Evolutionary conservation across 2,888 invertebrate genomes (phyloP).

Genomic region (Lagria hirta): DNA sequence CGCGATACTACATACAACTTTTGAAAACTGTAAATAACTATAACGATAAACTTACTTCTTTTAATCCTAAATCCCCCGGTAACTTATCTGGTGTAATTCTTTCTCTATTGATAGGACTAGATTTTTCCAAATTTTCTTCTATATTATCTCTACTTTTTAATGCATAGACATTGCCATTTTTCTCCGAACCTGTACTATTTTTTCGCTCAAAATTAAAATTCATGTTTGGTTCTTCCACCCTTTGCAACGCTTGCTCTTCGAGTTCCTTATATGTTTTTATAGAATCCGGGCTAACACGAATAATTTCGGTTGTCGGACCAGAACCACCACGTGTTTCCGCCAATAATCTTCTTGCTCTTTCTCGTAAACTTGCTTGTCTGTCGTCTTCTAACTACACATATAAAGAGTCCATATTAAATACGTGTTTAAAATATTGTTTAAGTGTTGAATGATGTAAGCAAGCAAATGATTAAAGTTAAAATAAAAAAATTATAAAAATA

Average conservation of each 20-base stretch:
- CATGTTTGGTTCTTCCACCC: constrained; percentile 32
- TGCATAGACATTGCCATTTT: constrained; percentile 57
- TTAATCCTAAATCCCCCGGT: constrained; percentile 58
- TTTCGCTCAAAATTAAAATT: constrained; percentile 34
- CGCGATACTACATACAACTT: constrained; percentile 5
- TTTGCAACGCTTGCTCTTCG: constrained; percentile 38
- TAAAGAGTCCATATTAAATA: constrained; percentile 2
- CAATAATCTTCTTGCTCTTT: constrained; percentile 85
- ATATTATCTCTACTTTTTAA: constrained; percentile 45
- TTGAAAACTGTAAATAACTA: constrained; percentile 2
- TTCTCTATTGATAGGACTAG: constrained; percentile 59
- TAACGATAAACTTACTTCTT: constrained; percentile 60
- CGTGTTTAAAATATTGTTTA: neutral
- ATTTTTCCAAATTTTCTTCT: constrained; percentile 45
- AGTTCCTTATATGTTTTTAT: constrained; percentile 40
- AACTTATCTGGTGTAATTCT: constrained; percentile 71
- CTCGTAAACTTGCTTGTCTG: constrained; percentile 80
- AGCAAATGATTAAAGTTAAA: neutral
- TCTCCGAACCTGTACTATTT: constrained; percentile 45
- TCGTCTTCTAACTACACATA: constrained; percentile 71
- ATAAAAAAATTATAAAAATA: constrained; percentile 23
- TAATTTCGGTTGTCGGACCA: constrained; percentile 50
- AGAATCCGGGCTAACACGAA: constrained; percentile 47
- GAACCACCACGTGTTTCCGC: constrained; percentile 77
- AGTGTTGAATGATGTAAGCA: constrained; percentile 1